Conservation (phyloP, 2,888 invertebrate species). For the Pandemis cinnamomeana region DNA sequence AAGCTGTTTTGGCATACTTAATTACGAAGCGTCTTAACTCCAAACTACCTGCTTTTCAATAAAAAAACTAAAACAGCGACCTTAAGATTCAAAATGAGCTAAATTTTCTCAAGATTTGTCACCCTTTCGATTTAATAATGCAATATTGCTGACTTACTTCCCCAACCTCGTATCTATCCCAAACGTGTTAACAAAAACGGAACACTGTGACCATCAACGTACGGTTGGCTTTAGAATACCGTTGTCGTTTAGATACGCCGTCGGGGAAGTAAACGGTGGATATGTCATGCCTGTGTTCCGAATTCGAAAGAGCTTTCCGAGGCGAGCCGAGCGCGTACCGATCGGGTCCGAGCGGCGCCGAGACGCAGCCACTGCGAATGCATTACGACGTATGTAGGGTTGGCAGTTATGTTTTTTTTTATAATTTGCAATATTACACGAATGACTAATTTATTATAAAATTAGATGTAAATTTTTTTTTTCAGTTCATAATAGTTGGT, state of each 20-base stretch:
- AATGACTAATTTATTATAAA: background rate
- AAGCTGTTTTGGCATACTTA: background rate
- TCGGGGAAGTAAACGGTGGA: slow-evolving; percentile 54
- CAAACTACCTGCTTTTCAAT: background rate
- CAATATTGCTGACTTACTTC: background rate
- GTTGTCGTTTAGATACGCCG: slow-evolving; percentile 4
- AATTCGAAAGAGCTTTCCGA: slow-evolving; percentile 81
- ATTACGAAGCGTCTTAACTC: background rate
- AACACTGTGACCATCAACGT: background rate
- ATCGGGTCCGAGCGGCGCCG: slow-evolving; percentile 82
- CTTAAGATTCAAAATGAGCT: background rate
- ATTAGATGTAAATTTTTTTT: no score
- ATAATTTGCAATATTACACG: background rate
- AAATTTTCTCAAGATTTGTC: background rate
- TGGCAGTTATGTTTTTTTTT: slow-evolving; percentile 44
- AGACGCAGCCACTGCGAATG: slow-evolving; percentile 79
- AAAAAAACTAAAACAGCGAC: background rate
- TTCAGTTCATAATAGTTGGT: background rate
- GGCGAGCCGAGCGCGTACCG: slow-evolving; percentile 77
- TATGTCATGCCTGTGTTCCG: slow-evolving; percentile 76
- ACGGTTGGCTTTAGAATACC: background rate
- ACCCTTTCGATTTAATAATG: background rate
- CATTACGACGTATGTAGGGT: slow-evolving; percentile 79
- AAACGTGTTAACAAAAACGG: background rate
- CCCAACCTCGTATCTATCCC: background rate